Base-by-base conservation (phyloP, 2,888 invertebrate species). In the Entomobrya multifasciata region DNA sequence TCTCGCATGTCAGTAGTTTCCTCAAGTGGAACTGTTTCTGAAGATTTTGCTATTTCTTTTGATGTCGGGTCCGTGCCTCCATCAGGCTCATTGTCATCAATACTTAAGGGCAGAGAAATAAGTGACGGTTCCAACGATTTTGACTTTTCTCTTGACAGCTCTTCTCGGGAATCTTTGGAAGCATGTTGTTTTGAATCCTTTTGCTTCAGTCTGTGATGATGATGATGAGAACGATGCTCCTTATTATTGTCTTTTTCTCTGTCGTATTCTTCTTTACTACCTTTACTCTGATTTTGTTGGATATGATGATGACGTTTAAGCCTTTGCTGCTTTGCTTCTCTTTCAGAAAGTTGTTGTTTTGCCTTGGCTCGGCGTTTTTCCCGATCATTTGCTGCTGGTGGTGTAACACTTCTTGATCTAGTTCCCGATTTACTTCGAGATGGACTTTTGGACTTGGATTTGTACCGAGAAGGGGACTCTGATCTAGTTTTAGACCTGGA, bases 401-500 rank as follows among this genome's bases (percentile, higher is more conserved):
- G 74, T 36, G 87, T 60, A 36, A 57, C 70, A 55, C 82, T 82
- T 41, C 79, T 60, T 20, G 89, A 89, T 49, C 88, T 87, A 20
- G 90, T 88, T 41, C 88, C 22, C 11, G 89, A 89, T 62, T 89
- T 88, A 22, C 88, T 88, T 76, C 89, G 80, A 25, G 88, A 88
- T 57, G 86, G 86, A 80, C 85, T 87, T 67, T 81, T 81, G 20
- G 87, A 57, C 81, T 81, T 72, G n/a, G 87, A 88, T 88, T 88
- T 87, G 57, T 79, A 80, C n/a, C 52, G 44, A 55, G 47, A 44
- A 13, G 72, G 87, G 20, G 87, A 87, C 44, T 81, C 67, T 22
- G 89, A 90, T 55, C 88, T 85, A 6, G 89, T 88, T 41, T 89
- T 65, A n/a, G 89, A 88, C 44, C 88, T 78, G 15, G 88, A 88